phyloP scores from a whole-genome alignment of 2,113 vertebrate species.

The Ceratotherium simum region DNA sequence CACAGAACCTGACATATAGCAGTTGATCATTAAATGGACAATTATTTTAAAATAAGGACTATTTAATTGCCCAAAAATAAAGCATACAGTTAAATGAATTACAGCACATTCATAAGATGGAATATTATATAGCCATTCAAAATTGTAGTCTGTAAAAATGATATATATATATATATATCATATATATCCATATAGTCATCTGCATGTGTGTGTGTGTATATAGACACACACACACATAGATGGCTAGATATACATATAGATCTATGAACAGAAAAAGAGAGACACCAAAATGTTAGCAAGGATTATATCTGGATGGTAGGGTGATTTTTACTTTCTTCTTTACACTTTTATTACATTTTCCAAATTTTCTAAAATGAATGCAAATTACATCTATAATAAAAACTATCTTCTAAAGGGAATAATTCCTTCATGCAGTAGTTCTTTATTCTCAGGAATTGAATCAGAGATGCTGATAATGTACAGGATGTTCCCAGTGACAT shows the following conservation, averaged over 20 bases:
- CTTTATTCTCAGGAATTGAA: constrained; percentile 3
- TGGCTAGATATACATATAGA: neutral
- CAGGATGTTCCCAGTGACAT: neutral
- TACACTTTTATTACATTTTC: neutral
- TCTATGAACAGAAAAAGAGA: neutral
- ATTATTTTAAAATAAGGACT: neutral
- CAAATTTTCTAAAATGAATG: constrained; percentile 29
- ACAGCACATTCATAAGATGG: neutral
- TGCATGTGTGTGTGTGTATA: no score
- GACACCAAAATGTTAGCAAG: neutral
- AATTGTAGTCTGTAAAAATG: neutral
- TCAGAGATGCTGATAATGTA: neutral
- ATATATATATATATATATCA: no score
- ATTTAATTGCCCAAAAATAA: neutral
- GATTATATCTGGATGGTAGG: neutral
- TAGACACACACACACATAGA: neutral
- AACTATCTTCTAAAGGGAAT: constrained; percentile 25
- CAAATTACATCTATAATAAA: constrained; percentile 21
- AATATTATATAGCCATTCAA: neutral
- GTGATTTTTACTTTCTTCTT: constrained; percentile 6
- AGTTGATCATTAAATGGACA: neutral
- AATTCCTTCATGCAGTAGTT: constrained; percentile 6
- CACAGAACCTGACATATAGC: neutral
- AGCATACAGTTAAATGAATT: neutral
- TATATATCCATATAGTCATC: no score